Evolutionary conservation across 2,888 invertebrate species (phyloP), one percentile per base, ranked within the genome.

Genomic region (Xiphydria camelus): DNA sequence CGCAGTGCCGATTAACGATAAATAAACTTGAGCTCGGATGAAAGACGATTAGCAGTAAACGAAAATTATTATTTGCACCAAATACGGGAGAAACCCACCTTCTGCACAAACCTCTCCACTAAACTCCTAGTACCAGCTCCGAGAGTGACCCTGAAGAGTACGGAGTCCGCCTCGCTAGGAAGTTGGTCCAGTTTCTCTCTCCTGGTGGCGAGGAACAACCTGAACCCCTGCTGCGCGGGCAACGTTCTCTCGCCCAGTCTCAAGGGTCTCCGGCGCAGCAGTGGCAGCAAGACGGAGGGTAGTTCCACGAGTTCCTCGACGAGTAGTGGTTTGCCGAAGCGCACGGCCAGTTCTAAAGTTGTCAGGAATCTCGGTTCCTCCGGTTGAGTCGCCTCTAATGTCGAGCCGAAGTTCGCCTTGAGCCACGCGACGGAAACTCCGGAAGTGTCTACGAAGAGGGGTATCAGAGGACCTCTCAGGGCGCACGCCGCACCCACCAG

Each of bases 161-260:
- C 63, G 44, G 76, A 61, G 58, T 76, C 57, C 65, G 69, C 61
- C 75, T 79, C 62, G 54, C 73, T 53, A 50, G 77, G 75, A 67
- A 77, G 75, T 60, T 94, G 92, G 57, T 90, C 88, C n/a, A 96
- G 76, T 75, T 94, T 94, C 2, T 96, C 95, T 75, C 97, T 91
- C 55, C 97, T 87, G 55, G 77, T 80, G 1, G 79, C 79, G 33
- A 82, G 52, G 59, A 73, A 74, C 38, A 72, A 58, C 42, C 61
- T 60, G 34, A 75, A 72, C 1, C 70, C 67, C 7, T 51, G 47
- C 29, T 70, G 73, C 1, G 64, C 58, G 0, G 68, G 62, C 2
- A 75, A 47, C 36, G 57, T 57, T 31, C 73, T 53, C 32, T 75
- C 75, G 0, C 72, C 73, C 4, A 75, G 45, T 33, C 64, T 59